Base-by-base conservation (phyloP, 2,888 invertebrate genomes). In the Oscheius sp. region DNA sequence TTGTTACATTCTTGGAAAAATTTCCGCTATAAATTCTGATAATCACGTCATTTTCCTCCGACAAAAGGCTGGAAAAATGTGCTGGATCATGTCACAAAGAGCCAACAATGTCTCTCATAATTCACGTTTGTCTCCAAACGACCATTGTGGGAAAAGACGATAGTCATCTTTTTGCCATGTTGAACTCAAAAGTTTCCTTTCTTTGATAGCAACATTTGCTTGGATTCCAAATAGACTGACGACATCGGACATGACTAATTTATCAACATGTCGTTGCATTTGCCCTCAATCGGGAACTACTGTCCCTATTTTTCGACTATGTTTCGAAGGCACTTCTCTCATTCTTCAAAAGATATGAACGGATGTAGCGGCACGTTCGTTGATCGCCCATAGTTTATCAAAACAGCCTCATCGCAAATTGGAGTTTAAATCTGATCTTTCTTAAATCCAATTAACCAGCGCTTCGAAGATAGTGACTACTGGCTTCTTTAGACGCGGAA, bases 161-260 rank as follows among this genome's bases (percentile, higher is more conserved):
- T 61, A 61, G 43, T 21, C 29, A 27, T 27, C 58, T 58, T 29
- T 29, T 43, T 41, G 23, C 12, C 13, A 61, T 43, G n/a, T 61
- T 43, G 13, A 21, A 25, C 21, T 18, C 55, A 21, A 21, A 9
- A 3, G 2, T n/a, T 43, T 43, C 41, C 41, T 61, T 7, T 61
- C 18, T 41, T 6, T 23, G 21, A 18, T 43, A n/a, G 61, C 61
- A 61, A 61, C 61, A 61, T 61, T 16, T 45, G 41, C 29, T 43
- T 43, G 2, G 41, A 16, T 35, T 16, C 21, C 21, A 58, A 58
- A 25, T n/a, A 61, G 43, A 43, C 55, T 18, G 61, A 61, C 45
- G 61, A 61, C 61, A 43, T 45, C 45, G 21, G 61, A 23, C 61
- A 61, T 61, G 61, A 61, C 61, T 61, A 61, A 61, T 61, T 61